Percentiles rank a stretch among this genome's conserved stretches.
phyloP scores from a whole-genome alignment of 2,797 vertebrate species.

The Smutsia temminckii region DNA sequence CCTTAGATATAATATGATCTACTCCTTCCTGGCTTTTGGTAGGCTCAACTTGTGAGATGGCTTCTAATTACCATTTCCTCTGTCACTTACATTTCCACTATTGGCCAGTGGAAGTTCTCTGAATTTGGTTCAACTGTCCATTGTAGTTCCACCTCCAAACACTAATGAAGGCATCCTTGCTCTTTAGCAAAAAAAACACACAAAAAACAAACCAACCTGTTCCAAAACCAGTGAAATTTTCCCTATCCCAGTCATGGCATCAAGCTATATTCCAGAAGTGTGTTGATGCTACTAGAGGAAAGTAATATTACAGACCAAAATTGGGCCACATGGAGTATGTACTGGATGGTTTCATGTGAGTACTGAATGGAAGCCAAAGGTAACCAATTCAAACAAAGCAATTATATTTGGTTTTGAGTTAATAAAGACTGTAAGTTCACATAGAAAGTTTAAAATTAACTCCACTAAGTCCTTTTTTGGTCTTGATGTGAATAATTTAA shows the following conservation, averaged over 20 bases:
- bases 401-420: neutral
- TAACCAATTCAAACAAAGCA: neutral
- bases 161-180: neutral
- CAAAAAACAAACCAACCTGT: neutral
- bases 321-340: neutral
- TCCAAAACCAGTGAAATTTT: neutral
- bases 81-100: neutral
- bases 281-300: neutral
- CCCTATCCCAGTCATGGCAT: neutral
- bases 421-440: neutral
- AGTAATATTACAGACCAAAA: neutral
- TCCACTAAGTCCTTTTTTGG: neutral
- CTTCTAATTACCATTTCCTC: slow-evolving; percentile 17
- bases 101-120: neutral
- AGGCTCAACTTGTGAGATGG: neutral
- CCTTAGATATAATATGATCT: neutral
- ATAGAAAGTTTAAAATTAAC: neutral
- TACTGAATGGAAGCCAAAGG: neutral
- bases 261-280: neutral
- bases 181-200: neutral
- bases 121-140: neutral
- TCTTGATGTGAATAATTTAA: slow-evolving; percentile 30
- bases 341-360: neutral
- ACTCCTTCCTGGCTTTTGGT: neutral
- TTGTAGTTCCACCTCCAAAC: neutral